These are phyloP conservation scores for Platorchestia sp. DNA, from an alignment of 1,140 invertebrate genomes.

Conservation along the genomic window DNA sequence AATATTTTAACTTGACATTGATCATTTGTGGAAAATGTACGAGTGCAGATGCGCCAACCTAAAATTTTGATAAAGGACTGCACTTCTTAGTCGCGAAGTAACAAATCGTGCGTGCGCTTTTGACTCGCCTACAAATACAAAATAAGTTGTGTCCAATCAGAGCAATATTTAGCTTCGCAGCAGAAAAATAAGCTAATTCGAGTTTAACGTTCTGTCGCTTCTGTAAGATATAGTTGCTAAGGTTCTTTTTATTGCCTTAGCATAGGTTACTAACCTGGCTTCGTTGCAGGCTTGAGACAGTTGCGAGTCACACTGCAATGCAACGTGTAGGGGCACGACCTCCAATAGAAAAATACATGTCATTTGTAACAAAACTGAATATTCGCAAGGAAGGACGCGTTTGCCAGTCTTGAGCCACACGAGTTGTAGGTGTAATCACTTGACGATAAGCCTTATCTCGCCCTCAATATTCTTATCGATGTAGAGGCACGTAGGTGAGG, in stretches of 20 bases:
- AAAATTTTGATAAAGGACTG: neutral
- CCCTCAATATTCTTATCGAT: slow-evolving; percentile 8
- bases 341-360: neutral
- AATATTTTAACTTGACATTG: neutral
- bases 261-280: no score
- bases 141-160: no score
- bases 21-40: neutral
- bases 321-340: neutral
- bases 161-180: no score
- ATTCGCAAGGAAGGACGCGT: neutral
- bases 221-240: no score
- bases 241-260: no score
- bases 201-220: no score
- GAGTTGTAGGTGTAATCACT: neutral
- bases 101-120: no score
- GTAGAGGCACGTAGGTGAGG: neutral
- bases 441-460: neutral
- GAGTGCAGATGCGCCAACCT: neutral
- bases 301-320: neutral
- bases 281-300: no score
- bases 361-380: neutral
- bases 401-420: neutral
- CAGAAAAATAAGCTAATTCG: no score
- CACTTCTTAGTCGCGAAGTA: no score
- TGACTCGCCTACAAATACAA: no score